Evolutionary conservation across 2,113 vertebrate species (phyloP).

Genomic region (Phylloscopus whistleri): DNA sequence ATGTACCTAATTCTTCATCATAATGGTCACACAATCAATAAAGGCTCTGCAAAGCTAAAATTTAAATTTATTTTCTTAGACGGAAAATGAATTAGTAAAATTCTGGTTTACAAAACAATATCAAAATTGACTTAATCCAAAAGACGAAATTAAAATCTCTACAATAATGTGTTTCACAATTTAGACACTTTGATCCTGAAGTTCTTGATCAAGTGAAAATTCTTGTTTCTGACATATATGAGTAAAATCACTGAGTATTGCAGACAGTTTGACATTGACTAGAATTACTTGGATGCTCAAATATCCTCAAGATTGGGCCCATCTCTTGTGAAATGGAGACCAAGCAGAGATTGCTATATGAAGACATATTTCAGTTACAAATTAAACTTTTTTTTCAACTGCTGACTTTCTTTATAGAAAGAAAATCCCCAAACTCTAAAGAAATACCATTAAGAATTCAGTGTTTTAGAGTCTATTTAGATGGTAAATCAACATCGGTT

Average conservation of each 20-base stretch:
- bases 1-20: constrained; percentile 3
- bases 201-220: neutral
- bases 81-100: constrained; percentile 50
- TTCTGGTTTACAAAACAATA: constrained; percentile 16
- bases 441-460: neutral
- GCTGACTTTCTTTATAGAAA: neutral
- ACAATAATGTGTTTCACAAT: neutral
- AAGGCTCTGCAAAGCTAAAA: neutral
- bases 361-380: neutral
- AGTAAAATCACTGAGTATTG: neutral
- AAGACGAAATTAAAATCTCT: constrained; percentile 17
- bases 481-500: constrained; percentile 35
- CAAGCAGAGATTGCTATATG: neutral
- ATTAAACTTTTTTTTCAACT: neutral
- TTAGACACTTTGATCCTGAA: neutral
- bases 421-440: neutral
- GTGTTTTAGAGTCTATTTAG: constrained; percentile 26
- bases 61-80: constrained; percentile 38
- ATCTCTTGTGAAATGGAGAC: neutral
- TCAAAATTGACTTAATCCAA: neutral
- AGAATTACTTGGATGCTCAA: neutral
- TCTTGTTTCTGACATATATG: neutral
- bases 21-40: constrained; percentile 4
- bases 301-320: neutral
- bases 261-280: neutral